Evolutionary conservation across 2,797 vertebrate genomes (phyloP).

Genomic region (Gadopsis marmoratus): DNA sequence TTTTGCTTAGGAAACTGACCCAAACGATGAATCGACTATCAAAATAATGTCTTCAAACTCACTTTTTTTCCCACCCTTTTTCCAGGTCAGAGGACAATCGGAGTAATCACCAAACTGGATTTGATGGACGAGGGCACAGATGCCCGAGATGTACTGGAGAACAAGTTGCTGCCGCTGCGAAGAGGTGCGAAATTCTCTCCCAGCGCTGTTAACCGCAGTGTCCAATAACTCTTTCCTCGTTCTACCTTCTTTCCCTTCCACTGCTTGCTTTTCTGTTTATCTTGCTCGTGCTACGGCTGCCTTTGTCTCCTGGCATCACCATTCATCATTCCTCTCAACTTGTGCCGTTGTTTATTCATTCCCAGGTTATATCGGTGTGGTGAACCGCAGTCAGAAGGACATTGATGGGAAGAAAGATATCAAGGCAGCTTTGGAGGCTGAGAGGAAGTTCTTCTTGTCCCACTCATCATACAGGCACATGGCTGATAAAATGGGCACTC

Average conservation of each 20-base stretch:
- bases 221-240: constrained; percentile 3
- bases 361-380: constrained; percentile 91
- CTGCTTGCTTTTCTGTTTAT: not conserved
- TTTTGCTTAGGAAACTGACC: not conserved
- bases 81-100: constrained; percentile 93
- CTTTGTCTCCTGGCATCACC: not conserved
- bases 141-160: constrained; percentile 93
- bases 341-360: not conserved
- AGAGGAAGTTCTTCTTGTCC: constrained; percentile 91
- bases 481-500: constrained; percentile 91
- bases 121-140: constrained; percentile 98
- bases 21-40: not conserved
- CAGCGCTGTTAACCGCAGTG: constrained; percentile 2
- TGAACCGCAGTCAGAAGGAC: constrained; percentile 94
- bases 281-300: not conserved
- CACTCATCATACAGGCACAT: constrained; percentile 90
- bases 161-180: constrained; percentile 88
- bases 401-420: constrained; percentile 94
- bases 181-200: constrained; percentile 71
- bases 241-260: not conserved
- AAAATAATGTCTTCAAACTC: not conserved
- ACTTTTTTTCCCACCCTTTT: not conserved
- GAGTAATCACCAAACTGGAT: constrained; percentile 97
- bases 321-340: constrained; percentile 11
- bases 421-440: constrained; percentile 88